Percentiles rank a stretch among this genome's conserved stretches.
These are phyloP conservation scores for Hydropotes inermis DNA, from an alignment of 2,113 vertebrate species.

Conservation along the genomic window DNA sequence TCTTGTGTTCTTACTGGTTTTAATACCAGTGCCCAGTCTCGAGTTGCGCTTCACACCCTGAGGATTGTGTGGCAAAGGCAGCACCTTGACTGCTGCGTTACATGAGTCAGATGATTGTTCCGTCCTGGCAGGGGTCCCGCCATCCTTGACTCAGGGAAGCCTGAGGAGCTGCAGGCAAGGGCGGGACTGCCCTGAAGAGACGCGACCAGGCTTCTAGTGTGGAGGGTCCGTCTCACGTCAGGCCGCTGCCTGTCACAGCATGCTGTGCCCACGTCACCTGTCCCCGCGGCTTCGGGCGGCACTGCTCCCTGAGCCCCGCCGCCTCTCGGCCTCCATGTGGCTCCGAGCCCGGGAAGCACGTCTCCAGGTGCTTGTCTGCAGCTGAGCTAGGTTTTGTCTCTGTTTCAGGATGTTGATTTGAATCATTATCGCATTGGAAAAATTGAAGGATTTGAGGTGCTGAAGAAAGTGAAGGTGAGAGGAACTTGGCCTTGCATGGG, in stretches of 20 bases:
- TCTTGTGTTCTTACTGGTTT: neutral
- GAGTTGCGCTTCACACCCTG: rapidly evolving
- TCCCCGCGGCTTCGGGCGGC: rapidly evolving
- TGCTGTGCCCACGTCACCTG: rapidly evolving
- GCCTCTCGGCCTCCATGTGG: rapidly evolving
- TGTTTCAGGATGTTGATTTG: conserved; percentile 93
- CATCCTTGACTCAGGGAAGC: too few species aligned
- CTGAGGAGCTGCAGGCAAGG: neutral
- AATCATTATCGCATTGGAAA: conserved; percentile 98
- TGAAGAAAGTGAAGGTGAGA: conserved; percentile 95
- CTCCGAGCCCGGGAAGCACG: neutral
- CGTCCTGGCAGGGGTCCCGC: too few species aligned
- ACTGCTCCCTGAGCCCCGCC: neutral
- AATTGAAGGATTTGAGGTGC: conserved; percentile 95
- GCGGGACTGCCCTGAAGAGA: too few species aligned
- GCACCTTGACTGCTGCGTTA: neutral
- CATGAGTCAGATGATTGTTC: rapidly evolving
- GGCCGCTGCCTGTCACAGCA: neutral
- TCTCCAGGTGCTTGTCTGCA: neutral
- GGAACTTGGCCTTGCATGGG: neutral
- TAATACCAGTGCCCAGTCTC: neutral
- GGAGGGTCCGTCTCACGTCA: neutral
- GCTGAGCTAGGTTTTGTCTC: neutral
- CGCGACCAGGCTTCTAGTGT: neutral
- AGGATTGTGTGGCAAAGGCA: neutral